Conservation (phyloP, 2,113 vertebrate genomes). For the Boleophthalmus pectinirostris region DNA sequence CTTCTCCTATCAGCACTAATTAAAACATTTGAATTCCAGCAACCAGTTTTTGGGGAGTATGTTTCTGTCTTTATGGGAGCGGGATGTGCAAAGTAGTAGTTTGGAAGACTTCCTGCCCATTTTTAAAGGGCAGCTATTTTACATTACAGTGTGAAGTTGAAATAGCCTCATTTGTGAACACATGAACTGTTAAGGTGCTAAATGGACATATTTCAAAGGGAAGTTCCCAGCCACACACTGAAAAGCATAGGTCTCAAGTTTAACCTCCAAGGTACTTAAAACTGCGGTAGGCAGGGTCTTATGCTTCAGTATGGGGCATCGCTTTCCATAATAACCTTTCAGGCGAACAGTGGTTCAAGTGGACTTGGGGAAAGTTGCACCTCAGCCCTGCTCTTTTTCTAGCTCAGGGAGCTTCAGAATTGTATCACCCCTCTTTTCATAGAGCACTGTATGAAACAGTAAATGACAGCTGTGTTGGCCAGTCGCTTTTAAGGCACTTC, state of each 20-base stretch:
- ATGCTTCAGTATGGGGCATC: slow-evolving; percentile 6
- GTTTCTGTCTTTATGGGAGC: slow-evolving; percentile 61
- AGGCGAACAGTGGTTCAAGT: slow-evolving; percentile 8
- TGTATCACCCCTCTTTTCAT: slow-evolving; percentile 3
- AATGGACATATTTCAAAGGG: slow-evolving; percentile 5
- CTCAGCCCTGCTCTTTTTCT: not conserved
- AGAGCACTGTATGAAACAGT: not conserved
- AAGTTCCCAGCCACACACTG: slow-evolving; percentile 9
- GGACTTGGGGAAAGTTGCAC: not conserved
- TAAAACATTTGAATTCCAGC: slow-evolving; percentile 80
- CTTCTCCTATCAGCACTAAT: slow-evolving; percentile 77
- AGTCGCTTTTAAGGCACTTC: slow-evolving; percentile 7
- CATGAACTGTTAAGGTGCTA: not conserved
- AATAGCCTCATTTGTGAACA: not conserved
- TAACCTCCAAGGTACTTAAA: slow-evolving; percentile 10
- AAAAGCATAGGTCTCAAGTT: slow-evolving; percentile 11
- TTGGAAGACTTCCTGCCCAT: slow-evolving; percentile 70
- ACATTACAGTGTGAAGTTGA: not conserved
- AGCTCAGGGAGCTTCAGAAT: slow-evolving; percentile 9
- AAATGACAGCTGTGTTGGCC: slow-evolving; percentile 10
- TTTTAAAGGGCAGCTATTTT: slow-evolving; percentile 64
- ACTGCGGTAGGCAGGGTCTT: slow-evolving; percentile 9
- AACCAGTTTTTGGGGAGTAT: slow-evolving; percentile 57
- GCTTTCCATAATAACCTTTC: slow-evolving; percentile 13
- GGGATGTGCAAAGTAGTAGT: slow-evolving; percentile 64